Base-by-base conservation (phyloP, 2,888 invertebrate species). In the Ophion ellenae region DNA sequence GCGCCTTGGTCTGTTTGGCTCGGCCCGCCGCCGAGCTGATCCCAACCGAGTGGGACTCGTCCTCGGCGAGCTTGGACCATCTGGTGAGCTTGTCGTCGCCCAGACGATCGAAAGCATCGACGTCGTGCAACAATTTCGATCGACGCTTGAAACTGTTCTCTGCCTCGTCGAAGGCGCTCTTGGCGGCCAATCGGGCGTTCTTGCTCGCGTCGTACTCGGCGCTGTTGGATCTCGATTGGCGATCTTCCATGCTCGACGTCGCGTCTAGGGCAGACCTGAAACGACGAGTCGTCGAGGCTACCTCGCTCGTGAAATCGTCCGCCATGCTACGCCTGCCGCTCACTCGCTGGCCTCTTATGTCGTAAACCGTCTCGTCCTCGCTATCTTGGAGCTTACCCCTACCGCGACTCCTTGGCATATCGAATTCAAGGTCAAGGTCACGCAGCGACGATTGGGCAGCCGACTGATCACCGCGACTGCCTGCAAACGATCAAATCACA, bases 1-100 rank as follows among this genome's bases (percentile, higher is more conserved):
- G 95, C 11, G 96, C 96, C 87, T 96, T 95, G 2, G 96, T 95
- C 45, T 95, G 96, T 89, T 95, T 96, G 0, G 97, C 97, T 73
- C 97, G 94, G 69, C 95, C 94, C 28, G 95, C 95, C 0, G 97
- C 97, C 0, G 96, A 96, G 85, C 94, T 95, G 85, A 40, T 40
- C 40, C 40, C 95, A 95, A 69, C 10, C 69, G 47, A 57, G 45
- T 40, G 45, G n/a, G 32, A 20, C 5, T 88, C 86, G 69, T 95
- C 95, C 10, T 88, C 83, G 36, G 92, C 89, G 17, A 96, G 81
- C n/a, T 96, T 96, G 0, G 96, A 95, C 96, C 97, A 96, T 91
- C 96, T 96, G 24, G 96, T 95, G n/a, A 96, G 91, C 87, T 95
- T 95, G 79, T 95, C 95, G 76, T 95, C 95, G 88, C 95, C 95